Evolutionary conservation across 2,113 vertebrate genomes (phyloP).

Genomic region (Capreolus pygargus): DNA sequence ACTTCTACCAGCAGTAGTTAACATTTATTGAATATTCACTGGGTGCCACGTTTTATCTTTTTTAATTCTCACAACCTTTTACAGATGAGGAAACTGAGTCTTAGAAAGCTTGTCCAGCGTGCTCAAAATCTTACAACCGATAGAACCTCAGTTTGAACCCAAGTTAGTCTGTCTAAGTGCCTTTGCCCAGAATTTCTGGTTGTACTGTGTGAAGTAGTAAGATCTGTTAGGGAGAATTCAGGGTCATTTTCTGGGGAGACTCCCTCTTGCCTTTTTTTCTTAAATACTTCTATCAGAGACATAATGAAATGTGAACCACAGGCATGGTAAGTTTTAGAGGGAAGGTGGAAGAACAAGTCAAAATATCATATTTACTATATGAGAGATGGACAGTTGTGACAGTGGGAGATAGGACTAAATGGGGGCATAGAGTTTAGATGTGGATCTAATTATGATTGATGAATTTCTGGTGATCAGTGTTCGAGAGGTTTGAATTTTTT

Average conservation of each 20-base stretch:
- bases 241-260: not conserved
- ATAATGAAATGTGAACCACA: slow-evolving; percentile 10
- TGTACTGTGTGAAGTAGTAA: not conserved
- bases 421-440: not conserved
- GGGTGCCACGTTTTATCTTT: not conserved
- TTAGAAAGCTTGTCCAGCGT: slow-evolving; percentile 22
- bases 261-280: not conserved
- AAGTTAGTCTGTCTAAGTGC: not conserved
- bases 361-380: not conserved
- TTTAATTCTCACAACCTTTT: slow-evolving; percentile 15
- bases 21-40: slow-evolving; percentile 13
- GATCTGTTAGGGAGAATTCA: not conserved
- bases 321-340: slow-evolving; percentile 26
- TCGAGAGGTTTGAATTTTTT: slow-evolving; percentile 9
- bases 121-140: not conserved
- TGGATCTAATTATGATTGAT: not conserved
- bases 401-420: not conserved
- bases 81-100: not conserved
- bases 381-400: not conserved
- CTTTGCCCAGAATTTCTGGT: not conserved
- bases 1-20: not conserved
- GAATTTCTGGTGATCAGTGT: not conserved
- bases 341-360: not conserved
- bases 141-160: slow-evolving; percentile 19
- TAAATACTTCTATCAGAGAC: not conserved